A percentile compares a stretch with the other conserved stretches of the same genome.
Evolutionary conservation across 2,888 invertebrate species (phyloP).

Genomic region (Eilema sororculum): DNA sequence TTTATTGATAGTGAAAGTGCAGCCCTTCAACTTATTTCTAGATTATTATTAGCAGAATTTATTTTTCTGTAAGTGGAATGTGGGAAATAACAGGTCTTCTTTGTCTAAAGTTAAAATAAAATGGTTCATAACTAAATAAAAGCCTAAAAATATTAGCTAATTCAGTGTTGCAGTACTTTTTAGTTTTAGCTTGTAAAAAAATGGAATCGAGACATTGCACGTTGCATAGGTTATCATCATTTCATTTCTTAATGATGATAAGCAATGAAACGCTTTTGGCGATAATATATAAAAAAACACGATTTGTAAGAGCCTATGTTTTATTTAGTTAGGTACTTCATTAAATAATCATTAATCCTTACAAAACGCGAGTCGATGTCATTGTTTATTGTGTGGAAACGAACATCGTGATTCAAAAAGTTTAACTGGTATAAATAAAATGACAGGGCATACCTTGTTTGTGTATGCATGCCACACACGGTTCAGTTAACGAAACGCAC

Average conservation of each 20-base stretch:
- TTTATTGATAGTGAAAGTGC: background rate
- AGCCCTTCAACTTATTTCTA: background rate
- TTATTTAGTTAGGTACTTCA: constrained; percentile 56
- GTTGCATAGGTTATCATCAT: too few relatives aligned
- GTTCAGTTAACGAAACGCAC: constrained; percentile 57
- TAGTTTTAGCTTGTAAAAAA: background rate
- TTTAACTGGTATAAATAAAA: constrained; percentile 62
- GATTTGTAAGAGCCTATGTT: constrained; percentile 13
- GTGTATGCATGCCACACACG: constrained; percentile 73
- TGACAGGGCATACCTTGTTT: constrained; percentile 70
- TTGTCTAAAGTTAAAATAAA: background rate
- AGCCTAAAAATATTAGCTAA: background rate
- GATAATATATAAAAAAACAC: constrained; percentile 13
- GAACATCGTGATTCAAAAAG: constrained; percentile 63
- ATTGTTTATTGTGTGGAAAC: constrained; percentile 62
- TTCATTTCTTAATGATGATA: background rate
- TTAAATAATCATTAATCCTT: constrained; percentile 72
- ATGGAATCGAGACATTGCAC: background rate
- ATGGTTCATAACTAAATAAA: background rate
- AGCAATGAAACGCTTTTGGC: background rate
- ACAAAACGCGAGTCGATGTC: constrained; percentile 54
- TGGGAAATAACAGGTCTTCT: background rate
- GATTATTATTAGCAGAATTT: background rate
- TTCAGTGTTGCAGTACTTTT: background rate
- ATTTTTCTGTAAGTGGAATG: background rate